Evolutionary conservation across 2,888 invertebrate species (phyloP).

Genomic region (Neria commutata): DNA sequence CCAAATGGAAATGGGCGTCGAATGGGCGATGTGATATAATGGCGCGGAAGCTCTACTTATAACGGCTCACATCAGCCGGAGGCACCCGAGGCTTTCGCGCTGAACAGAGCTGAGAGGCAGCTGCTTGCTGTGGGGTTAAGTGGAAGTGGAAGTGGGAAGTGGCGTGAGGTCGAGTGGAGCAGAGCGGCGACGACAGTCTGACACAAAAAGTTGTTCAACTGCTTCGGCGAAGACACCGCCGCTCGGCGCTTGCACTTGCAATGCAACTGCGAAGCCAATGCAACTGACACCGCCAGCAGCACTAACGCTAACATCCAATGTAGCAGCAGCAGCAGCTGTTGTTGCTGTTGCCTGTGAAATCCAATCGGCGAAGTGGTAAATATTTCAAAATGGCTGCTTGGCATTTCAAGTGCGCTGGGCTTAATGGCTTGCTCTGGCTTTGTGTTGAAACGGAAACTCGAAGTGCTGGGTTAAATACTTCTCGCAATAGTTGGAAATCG

Average conservation of each 20-base stretch:
- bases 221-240: neutral
- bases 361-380: conserved; percentile 27
- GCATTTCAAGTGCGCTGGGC: neutral
- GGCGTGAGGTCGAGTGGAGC: too few species aligned
- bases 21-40: too few species aligned
- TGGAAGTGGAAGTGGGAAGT: too few species aligned
- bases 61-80: too few species aligned
- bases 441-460: neutral
- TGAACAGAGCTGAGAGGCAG: too few species aligned
- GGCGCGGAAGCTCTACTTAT: too few species aligned
- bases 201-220: conserved; percentile 20
- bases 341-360: conserved; percentile 26
- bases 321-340: conserved; percentile 10
- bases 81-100: too few species aligned
- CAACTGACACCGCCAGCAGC: neutral
- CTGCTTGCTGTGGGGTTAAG: too few species aligned
- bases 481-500: too few species aligned
- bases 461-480: neutral
- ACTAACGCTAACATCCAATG: too few species aligned
- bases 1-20: too few species aligned
- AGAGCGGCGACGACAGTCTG: too few species aligned
- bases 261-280: neutral
- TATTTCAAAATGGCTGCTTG: conserved; percentile 36
- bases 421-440: neutral
- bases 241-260: neutral